Percentiles rank a stretch among this genome's conserved stretches.
Conservation (phyloP, 1,140 invertebrate genomes). For the Aporrectodea caliginosa region DNA sequence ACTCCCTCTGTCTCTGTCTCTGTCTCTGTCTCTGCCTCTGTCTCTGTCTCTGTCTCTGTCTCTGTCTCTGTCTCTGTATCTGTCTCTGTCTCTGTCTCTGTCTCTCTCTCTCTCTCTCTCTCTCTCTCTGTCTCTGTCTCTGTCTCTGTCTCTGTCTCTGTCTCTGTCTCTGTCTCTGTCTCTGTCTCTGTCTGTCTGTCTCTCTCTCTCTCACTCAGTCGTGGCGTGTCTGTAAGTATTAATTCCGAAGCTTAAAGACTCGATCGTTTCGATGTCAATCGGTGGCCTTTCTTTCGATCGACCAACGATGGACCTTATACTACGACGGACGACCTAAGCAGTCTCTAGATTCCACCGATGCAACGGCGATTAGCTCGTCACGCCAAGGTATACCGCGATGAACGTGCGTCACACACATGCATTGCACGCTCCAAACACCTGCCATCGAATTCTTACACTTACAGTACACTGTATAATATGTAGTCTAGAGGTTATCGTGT, state of each 20-base stretch:
- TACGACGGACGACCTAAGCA: neutral
- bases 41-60: neutral
- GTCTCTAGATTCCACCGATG: neutral
- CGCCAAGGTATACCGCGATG: no score
- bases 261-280: neutral
- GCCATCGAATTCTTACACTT: no score
- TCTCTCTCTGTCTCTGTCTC: slow-evolving; percentile 11
- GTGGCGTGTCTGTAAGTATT: neutral
- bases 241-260: neutral
- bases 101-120: slow-evolving; percentile 22
- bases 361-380: neutral
- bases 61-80: neutral
- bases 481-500: no score
- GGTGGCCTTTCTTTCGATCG: neutral
- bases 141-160: slow-evolving; percentile 28
- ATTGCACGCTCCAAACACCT: no score
- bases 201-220: slow-evolving; percentile 8
- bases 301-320: neutral
- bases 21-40: neutral
- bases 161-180: slow-evolving; percentile 27
- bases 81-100: neutral
- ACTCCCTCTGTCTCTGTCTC: slow-evolving; percentile 1
- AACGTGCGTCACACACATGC: no score
- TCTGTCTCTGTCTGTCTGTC: slow-evolving; percentile 9
- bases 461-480: no score